Base-by-base conservation (phyloP, 2,888 invertebrate genomes). In the Dasysyrphus tricinctus region DNA sequence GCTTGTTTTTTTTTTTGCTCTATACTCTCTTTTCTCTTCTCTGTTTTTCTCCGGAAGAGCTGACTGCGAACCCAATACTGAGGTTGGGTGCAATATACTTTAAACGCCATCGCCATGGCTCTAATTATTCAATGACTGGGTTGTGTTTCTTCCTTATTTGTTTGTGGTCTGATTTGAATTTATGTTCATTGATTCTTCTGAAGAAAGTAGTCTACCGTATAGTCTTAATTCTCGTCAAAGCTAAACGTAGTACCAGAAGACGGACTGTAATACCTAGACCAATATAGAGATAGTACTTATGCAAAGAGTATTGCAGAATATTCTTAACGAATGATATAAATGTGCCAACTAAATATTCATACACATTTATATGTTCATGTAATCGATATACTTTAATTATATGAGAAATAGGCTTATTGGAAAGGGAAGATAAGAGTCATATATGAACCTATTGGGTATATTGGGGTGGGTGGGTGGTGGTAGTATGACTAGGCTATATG, bases 311-410 rank as follows among this genome's bases (percentile, higher is more conserved):
- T 54, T 47, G 61, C 42, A 42, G 47, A 80, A 81, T 56, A 49
- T 74, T 80, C 75, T 80, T 80, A 32, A 32, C 32, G 5, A 5
- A 2, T 32, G n/a, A 77, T 77, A 16, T 44, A 73, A 72, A 76
- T 80, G 51, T 79, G 65, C 47, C 75, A 80, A 77, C 59, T 51
- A 73, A 39, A 39, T 19, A 24, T 39, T 37, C 16, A 24, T 29
- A 4, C n/a, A 9, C 0, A n/a, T n/a, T n/a, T n/a, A 9, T n/a
- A 57, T 57, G 16, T 57, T 11, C 1, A 4, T 34, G 85, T 81
- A 81, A 85, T 81, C 81, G 81, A 85, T 85, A 85, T 85, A 85
- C 85, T 56, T 77, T 81, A 85, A 85, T 81, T 59, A 78, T 61
- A 85, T 81, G 73, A 78, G 77, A 77, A 34, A 69, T 70, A 49